Evolutionary conservation across 1,140 invertebrate species (phyloP).

Genomic region (Magallana ariakensis): DNA sequence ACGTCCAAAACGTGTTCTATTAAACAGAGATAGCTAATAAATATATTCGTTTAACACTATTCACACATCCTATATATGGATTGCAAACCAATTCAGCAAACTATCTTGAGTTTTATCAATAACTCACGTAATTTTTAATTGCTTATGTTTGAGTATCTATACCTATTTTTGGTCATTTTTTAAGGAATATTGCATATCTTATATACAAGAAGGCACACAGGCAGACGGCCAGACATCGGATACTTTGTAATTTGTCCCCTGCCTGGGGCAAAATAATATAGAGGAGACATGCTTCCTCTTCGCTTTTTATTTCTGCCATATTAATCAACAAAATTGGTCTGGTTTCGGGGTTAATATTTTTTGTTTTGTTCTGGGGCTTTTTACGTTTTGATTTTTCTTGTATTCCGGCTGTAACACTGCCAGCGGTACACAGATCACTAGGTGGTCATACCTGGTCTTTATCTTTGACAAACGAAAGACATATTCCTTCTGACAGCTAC

Average conservation of each 20-base stretch:
- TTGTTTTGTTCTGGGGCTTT: neutral
- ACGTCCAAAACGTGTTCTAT: no score
- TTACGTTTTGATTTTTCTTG: conserved; percentile 32
- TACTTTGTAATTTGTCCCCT: conserved; percentile 13
- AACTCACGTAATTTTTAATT: no score
- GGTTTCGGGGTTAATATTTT: neutral
- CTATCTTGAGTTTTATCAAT: no score
- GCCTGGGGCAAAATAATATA: conserved; percentile 10
- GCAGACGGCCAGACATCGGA: neutral
- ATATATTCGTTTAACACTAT: no score
- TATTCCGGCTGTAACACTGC: conserved; percentile 20
- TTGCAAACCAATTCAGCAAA: no score
- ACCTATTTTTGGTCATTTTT: no score
- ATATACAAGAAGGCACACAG: no score
- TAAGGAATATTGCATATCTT: no score
- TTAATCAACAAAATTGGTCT: conserved; percentile 17
- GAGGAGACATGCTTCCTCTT: neutral
- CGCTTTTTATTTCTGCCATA: conserved; percentile 6
- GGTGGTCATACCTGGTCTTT: neutral
- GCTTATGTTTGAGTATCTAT: no score
- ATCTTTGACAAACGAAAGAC: conserved; percentile 13
- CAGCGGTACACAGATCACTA: neutral
- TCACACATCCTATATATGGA: no score
- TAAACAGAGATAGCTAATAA: no score
- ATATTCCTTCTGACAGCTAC: conserved; percentile 20